These are phyloP conservation scores for Rhabdornis inornatus DNA, from an alignment of 2,113 vertebrate species.

Conservation along the genomic window DNA sequence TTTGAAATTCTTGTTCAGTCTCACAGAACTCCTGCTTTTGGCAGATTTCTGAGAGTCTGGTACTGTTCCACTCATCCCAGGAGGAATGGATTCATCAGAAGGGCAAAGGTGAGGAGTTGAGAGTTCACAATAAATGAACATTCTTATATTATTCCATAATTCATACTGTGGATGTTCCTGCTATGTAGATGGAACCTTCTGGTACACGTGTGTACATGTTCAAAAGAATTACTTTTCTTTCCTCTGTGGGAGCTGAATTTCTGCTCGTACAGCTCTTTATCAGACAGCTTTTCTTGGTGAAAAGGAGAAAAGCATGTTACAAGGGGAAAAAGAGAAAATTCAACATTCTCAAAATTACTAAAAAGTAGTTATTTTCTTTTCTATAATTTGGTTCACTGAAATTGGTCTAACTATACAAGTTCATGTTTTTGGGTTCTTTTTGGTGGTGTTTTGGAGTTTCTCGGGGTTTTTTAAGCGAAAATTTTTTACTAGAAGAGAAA, in stretches of 20 bases:
- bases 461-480: not conserved
- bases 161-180: not conserved
- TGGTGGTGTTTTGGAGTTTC: not conserved
- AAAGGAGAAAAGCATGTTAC: not conserved
- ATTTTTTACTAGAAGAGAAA: not conserved
- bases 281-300: not conserved
- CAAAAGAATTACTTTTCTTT: not conserved
- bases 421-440: fast-evolving
- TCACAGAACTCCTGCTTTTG: not conserved
- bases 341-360: not conserved
- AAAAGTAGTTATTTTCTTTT: not conserved
- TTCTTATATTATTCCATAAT: not conserved
- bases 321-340: not conserved
- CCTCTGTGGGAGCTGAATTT: not conserved
- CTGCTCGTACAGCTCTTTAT: not conserved
- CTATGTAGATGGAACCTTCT: not conserved
- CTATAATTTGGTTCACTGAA: not conserved
- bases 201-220: not conserved
- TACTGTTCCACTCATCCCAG: not conserved
- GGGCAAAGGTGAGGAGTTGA: constrained; percentile 3
- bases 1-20: not conserved
- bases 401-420: not conserved
- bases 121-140: not conserved
- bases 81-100: not conserved
- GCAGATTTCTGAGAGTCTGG: not conserved